Conservation (phyloP, 2,888 invertebrate species). For the Drosophila sordidula region DNA sequence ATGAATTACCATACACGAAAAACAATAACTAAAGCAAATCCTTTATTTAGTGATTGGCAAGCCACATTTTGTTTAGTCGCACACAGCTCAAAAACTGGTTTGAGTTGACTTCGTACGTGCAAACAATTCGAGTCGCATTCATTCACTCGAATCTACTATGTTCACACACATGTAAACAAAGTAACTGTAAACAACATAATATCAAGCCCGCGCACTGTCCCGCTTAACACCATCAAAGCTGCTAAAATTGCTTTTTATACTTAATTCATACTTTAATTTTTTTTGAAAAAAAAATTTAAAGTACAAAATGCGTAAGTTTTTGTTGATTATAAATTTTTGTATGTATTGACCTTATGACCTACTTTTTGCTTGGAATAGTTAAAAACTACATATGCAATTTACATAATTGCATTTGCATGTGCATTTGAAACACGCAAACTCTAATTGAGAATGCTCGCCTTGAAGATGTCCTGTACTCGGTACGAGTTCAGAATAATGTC, state of each 20-base stretch:
- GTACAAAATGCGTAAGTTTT: constrained; percentile 50
- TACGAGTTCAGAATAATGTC: background rate
- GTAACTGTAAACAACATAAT: constrained; percentile 20
- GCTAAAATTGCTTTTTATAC: constrained; percentile 5
- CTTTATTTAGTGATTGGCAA: constrained; percentile 18
- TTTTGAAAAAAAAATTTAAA: constrained; percentile 1
- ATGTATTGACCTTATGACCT: constrained; percentile 2
- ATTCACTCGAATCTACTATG: constrained; percentile 37
- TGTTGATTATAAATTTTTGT: constrained; percentile 5
- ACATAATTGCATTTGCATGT: background rate
- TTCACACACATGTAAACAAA: constrained; percentile 36
- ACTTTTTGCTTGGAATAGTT: background rate
- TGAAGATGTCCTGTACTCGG: background rate
- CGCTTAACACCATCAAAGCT: constrained; percentile 2
- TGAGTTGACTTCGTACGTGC: constrained; percentile 53
- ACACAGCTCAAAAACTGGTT: constrained; percentile 58
- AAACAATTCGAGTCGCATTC: constrained; percentile 32
- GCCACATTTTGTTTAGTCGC: constrained; percentile 23
- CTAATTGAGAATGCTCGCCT: background rate
- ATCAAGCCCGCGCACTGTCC: constrained; percentile 9
- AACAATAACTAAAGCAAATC: background rate
- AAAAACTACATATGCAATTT: background rate
- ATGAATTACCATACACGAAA: constrained; percentile 2
- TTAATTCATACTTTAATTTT: constrained; percentile 1
- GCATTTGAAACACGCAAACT: constrained; percentile 3